Conservation (phyloP, 64 coral and sea anemone genomes). For the Montipora efflorescens region DNA sequence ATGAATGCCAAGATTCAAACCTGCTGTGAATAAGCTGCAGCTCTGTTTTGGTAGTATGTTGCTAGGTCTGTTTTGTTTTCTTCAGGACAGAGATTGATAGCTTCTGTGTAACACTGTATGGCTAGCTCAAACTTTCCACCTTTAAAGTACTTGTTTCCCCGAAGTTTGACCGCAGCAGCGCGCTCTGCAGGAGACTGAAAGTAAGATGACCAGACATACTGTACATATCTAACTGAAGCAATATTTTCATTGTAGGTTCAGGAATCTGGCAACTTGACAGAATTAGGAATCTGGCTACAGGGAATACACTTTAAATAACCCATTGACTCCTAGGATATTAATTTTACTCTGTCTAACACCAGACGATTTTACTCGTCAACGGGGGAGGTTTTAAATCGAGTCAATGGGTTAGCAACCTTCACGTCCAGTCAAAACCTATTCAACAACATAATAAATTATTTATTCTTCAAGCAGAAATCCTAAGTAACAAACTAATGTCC, state of each 20-base stretch:
- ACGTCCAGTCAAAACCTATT: too few relatives aligned
- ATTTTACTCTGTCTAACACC: too few relatives aligned
- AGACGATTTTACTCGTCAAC: too few relatives aligned
- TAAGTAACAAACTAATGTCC: too few relatives aligned
- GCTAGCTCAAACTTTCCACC: slow-evolving; percentile 85
- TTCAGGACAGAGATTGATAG: slow-evolving; percentile 90
- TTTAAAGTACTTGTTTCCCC: slow-evolving; percentile 98
- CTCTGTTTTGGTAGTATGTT: slow-evolving; percentile 94
- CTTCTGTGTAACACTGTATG: slow-evolving; percentile 93
- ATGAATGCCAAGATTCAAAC: slow-evolving; percentile 42
- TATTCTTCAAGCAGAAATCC: too few relatives aligned
- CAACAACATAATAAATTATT: too few relatives aligned
- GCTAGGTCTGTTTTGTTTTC: slow-evolving; percentile 78
- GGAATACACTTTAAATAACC: too few relatives aligned
- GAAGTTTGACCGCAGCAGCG: slow-evolving; percentile 86
- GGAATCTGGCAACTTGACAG: neutral
- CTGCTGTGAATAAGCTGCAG: slow-evolving; percentile 92
- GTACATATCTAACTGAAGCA: neutral
- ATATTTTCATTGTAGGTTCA: too few relatives aligned
- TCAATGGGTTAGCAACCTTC: too few relatives aligned
- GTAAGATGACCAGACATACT: neutral
- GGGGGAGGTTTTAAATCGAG: too few relatives aligned
- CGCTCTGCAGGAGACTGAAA: slow-evolving; percentile 78
- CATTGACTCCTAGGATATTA: too few relatives aligned
- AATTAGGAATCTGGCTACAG: neutral